These are phyloP conservation scores for Frankliniella fusca DNA, from an alignment of 2,888 invertebrate genomes.

Conservation along the genomic window DNA sequence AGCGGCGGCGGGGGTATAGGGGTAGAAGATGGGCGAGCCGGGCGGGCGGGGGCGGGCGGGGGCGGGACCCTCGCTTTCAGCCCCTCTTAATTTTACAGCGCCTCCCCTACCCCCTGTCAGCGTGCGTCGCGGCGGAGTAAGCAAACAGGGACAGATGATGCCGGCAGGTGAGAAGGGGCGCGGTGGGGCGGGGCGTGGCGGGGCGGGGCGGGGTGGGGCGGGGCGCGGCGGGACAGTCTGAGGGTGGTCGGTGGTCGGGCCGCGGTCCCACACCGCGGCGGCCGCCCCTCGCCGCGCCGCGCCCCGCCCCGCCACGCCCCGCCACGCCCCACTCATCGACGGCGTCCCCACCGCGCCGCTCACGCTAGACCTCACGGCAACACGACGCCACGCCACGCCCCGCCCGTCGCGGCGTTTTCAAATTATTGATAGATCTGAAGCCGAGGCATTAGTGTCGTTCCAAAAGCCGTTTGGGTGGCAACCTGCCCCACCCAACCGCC, in stretches of 20 bases:
- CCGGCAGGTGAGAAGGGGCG: neutral
- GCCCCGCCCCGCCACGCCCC: conserved; percentile 1
- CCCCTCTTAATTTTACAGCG: no score
- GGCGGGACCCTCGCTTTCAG: no score
- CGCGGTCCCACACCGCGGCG: neutral
- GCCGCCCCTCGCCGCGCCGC: neutral
- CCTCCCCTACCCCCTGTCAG: neutral
- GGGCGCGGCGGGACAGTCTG: neutral
- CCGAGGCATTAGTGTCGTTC: neutral
- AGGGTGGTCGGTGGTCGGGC: neutral
- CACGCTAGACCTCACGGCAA: neutral
- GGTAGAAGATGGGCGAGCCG: no score
- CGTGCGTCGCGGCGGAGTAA: neutral
- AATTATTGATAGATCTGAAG: conserved; percentile 22
- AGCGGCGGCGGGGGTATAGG: no score
- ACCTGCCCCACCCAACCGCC: no score
- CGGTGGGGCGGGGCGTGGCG: neutral
- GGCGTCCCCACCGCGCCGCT: neutral
- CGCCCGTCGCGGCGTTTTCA: neutral
- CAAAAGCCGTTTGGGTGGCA: neutral
- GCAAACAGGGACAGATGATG: neutral
- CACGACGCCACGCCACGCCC: neutral
- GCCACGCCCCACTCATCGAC: neutral
- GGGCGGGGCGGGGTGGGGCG: neutral
- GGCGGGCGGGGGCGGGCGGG: no score